Evolutionary conservation across 2,888 invertebrate species (phyloP).

Genomic region (Merodon equestris): DNA sequence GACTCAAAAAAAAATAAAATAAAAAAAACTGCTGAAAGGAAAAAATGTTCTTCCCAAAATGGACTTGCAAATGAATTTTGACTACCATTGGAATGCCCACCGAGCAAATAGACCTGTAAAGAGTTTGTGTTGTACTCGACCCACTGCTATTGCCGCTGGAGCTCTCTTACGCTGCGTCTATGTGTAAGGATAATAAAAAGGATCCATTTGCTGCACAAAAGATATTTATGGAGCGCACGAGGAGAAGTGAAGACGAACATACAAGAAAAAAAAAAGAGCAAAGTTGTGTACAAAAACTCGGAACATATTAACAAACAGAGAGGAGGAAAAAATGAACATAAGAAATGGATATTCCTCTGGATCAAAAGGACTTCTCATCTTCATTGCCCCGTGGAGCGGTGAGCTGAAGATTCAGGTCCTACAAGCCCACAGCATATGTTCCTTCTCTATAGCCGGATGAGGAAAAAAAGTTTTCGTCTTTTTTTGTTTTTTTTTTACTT

Average conservation of each 20-base stretch:
- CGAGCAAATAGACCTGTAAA: conserved; percentile 59
- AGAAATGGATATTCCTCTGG: conserved; percentile 48
- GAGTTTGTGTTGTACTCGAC: conserved; percentile 26
- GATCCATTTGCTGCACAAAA: conserved; percentile 65
- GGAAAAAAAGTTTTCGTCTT: conserved; percentile 14
- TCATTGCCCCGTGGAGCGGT: conserved; percentile 9
- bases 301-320: conserved; percentile 66
- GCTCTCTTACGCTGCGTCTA: conserved; percentile 13
- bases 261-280: conserved; percentile 3
- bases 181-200: conserved; percentile 54
- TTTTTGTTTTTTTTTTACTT: background rate
- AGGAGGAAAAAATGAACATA: conserved; percentile 28
- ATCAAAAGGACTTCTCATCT: conserved; percentile 61
- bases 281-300: conserved; percentile 47
- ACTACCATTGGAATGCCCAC: conserved; percentile 56
- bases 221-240: conserved; percentile 52
- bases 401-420: conserved; percentile 10
- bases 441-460: background rate
- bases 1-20: background rate
- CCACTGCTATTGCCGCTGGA: conserved; percentile 14
- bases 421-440: conserved; percentile 6
- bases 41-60: conserved; percentile 37
- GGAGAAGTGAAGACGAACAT: background rate
- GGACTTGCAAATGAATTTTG: conserved; percentile 64
- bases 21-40: conserved; percentile 14